Percentiles rank a stretch among this genome's conserved stretches.
Evolutionary conservation across 2,113 vertebrate genomes (phyloP).

Genomic region (Fregetta grallaria): DNA sequence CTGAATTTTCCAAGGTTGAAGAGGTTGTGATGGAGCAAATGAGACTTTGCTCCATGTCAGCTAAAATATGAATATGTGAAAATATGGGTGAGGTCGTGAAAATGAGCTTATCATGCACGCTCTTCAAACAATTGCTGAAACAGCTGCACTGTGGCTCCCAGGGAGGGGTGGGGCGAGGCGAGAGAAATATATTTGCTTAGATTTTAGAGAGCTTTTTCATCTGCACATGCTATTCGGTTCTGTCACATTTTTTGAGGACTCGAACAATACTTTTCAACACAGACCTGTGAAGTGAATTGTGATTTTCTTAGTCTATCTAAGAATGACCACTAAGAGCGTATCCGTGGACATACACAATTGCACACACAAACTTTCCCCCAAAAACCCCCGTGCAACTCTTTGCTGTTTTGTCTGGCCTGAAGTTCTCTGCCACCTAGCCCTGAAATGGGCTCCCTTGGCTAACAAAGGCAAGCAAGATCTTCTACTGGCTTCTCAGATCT

Average conservation of each 20-base stretch:
- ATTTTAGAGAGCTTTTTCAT: neutral
- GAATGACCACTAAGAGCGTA: neutral
- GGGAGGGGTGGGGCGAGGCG: neutral
- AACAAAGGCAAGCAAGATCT: neutral
- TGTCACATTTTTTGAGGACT: neutral
- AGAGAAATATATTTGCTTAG: neutral
- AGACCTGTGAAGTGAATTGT: neutral
- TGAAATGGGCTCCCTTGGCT: neutral
- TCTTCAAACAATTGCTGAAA: neutral
- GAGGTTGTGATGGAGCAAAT: neutral
- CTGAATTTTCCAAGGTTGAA: neutral
- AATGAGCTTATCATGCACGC: neutral
- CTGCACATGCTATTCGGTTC: fast-evolving
- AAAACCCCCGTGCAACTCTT: neutral
- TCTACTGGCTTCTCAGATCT: neutral
- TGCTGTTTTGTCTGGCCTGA: neutral
- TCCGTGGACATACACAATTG: neutral
- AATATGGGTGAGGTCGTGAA: neutral
- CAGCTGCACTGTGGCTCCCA: neutral
- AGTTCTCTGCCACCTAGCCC: neutral
- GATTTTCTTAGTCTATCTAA: neutral
- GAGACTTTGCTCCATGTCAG: neutral
- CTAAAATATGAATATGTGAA: neutral
- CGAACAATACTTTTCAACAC: neutral
- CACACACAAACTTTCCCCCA: neutral